Conservation (phyloP, 2,113 vertebrate species). For the Syrrhaptes paradoxus region DNA sequence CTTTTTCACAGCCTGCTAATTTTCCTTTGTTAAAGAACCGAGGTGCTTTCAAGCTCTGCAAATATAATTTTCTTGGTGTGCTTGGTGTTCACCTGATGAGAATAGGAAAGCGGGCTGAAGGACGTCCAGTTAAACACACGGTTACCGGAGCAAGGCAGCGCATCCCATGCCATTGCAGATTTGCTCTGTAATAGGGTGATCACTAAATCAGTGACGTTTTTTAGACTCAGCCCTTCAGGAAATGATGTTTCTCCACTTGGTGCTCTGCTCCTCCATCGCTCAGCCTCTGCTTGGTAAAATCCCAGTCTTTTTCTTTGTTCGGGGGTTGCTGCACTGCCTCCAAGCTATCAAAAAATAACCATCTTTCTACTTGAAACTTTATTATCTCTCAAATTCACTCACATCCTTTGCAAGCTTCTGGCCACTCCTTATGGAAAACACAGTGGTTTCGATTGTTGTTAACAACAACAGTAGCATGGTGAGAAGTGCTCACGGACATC, state of each 20-base stretch:
- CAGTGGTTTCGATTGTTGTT: background rate
- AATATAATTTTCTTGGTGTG: slow-evolving; percentile 43
- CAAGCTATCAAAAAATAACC: background rate
- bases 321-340: background rate
- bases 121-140: slow-evolving; percentile 22
- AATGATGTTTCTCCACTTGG: background rate
- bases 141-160: background rate
- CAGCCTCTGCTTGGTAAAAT: background rate
- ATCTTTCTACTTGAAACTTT: background rate
- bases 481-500: too few relatives aligned
- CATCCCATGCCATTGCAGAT: background rate
- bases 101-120: slow-evolving; percentile 42
- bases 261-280: background rate
- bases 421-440: background rate
- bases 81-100: slow-evolving; percentile 36
- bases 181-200: background rate
- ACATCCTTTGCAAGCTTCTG: too few relatives aligned
- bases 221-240: background rate
- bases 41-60: slow-evolving; percentile 22
- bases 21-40: slow-evolving; percentile 13
- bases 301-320: too few relatives aligned
- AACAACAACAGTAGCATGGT: too few relatives aligned
- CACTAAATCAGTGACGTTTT: background rate
- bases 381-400: background rate
- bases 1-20: background rate